Conservation (phyloP, 2,888 invertebrate species). For the Trisateles emortualis region DNA sequence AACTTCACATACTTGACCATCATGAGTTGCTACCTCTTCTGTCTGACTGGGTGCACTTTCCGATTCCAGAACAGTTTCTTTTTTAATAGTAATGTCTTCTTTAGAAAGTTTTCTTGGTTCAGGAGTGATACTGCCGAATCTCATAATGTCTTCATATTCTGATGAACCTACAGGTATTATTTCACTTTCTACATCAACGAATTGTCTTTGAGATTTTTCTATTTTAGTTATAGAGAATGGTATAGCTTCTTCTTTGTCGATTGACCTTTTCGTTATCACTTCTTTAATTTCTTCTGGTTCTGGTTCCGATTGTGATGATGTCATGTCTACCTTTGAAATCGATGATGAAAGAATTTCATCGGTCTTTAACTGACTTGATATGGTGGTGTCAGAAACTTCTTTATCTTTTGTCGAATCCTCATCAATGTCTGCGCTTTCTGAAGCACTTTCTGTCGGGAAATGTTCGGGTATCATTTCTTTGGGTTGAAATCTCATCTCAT, state of each 20-base stretch:
- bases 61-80: conserved; percentile 55
- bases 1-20: conserved; percentile 46
- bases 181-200: conserved; percentile 82
- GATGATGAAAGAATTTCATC: conserved; percentile 79
- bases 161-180: conserved; percentile 79
- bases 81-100: conserved; percentile 60
- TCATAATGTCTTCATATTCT: conserved; percentile 78
- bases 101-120: conserved; percentile 64
- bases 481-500: conserved; percentile 96
- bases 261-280: conserved; percentile 54
- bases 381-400: conserved; percentile 78
- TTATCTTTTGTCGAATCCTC: conserved; percentile 77
- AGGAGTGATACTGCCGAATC: conserved; percentile 70
- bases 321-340: conserved; percentile 78
- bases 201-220: conserved; percentile 71
- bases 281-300: conserved; percentile 66
- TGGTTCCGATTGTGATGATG: conserved; percentile 67
- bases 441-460: conserved; percentile 72
- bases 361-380: conserved; percentile 80
- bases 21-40: conserved; percentile 3
- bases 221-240: conserved; percentile 77
- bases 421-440: conserved; percentile 78
- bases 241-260: conserved; percentile 62
- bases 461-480: conserved; percentile 83
- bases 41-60: conserved; percentile 53